Base-by-base conservation (phyloP, 2,888 invertebrate species). In the Nomada ferruginata region DNA sequence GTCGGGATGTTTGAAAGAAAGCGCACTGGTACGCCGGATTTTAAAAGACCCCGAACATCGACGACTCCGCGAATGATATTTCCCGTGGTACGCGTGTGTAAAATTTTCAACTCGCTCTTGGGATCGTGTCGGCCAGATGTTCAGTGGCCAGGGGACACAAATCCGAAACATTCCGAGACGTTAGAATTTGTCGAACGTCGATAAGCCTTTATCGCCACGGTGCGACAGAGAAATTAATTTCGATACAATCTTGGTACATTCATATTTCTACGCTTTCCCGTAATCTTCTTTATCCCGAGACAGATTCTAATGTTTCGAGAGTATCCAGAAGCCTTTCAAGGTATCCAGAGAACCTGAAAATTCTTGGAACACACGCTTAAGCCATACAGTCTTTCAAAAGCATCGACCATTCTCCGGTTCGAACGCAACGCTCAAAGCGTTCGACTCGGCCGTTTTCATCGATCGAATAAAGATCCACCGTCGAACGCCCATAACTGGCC, bases 381-480 rank as follows among this genome's bases (percentile, higher is more conserved):
- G 20, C 55, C 73, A 44, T 65, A 57, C 65, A 73, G 73, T 73
- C 73, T 73, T 73, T 73, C 73, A 73, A 29, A 65, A 65, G 55
- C 26, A 73, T 71, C 70, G 70, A 70, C 61, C 71, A 72, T 63
- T 42, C 20, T 72, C 71, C 63, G 36, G 71, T 71, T 71, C 61
- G 47, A 50, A 18, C 53, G 36, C 15, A 29, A 70, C 60, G 47
- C 70, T 70, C 47, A 47, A 60, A 50, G 47, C 70, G 52, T 52
- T 52, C 64, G 42, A 42, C 55, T 55, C 47, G 70, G 60, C 59
- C 60, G 23, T 36, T 9, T 29, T 70, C 57, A 59, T 60, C 55
- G 26, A 44, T 26, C 44, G 57, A n/a, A 9, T 44, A 10, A 42
- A 7, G 23, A 72, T 53, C 23, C 63, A 64, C 23, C 26, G 15